Percentiles rank a stretch among this genome's conserved stretches.
These are phyloP conservation scores for Drosophila austrosaltans DNA, from an alignment of 2,888 invertebrate genomes.

Conservation along the genomic window DNA sequence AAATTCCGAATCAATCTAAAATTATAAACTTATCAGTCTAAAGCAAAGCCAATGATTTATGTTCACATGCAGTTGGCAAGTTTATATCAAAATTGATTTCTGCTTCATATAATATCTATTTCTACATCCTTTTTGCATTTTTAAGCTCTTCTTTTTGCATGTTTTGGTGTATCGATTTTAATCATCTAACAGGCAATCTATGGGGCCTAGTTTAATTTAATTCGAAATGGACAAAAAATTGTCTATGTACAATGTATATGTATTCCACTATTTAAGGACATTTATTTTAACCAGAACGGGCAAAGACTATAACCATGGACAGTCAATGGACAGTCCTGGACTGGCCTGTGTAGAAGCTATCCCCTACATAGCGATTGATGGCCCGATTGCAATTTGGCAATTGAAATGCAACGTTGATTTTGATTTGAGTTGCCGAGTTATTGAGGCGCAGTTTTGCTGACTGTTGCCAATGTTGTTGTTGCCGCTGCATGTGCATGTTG, in stretches of 20 bases:
- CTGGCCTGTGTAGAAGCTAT: not conserved
- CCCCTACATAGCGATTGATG: slow-evolving; percentile 47
- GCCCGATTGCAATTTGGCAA: slow-evolving; percentile 65
- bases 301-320: slow-evolving; percentile 7
- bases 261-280: slow-evolving; percentile 44
- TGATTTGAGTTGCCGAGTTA: slow-evolving; percentile 72
- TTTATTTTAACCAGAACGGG: slow-evolving; percentile 71
- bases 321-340: slow-evolving; percentile 21
- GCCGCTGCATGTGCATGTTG: slow-evolving; percentile 48
- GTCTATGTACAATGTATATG: slow-evolving; percentile 28
- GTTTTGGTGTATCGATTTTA: slow-evolving; percentile 10
- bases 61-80: not conserved
- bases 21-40: no score
- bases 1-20: not conserved
- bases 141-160: not conserved
- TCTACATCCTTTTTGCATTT: not conserved
- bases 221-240: slow-evolving; percentile 49
- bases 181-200: slow-evolving; percentile 59
- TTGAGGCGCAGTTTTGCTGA: slow-evolving; percentile 61
- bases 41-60: not conserved
- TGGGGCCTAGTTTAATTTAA: slow-evolving; percentile 73
- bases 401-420: slow-evolving; percentile 80
- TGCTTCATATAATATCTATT: slow-evolving; percentile 4
- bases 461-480: slow-evolving; percentile 32
- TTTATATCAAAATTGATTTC: not conserved